Conservation (phyloP, 2,113 vertebrate genomes). For the Pagrus major region DNA sequence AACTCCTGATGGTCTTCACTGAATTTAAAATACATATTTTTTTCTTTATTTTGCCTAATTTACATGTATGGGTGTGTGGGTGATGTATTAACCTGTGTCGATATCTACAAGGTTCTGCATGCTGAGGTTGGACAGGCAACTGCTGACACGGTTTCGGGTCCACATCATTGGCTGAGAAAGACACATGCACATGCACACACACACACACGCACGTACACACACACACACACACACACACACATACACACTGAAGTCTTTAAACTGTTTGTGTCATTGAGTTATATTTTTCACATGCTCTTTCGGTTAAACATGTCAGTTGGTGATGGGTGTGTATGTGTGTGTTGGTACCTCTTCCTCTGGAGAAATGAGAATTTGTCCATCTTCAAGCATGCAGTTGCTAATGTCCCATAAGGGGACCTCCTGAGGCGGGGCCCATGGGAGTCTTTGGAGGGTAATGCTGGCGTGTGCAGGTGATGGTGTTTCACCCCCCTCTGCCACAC, state of each 20-base stretch:
- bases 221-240: not conserved
- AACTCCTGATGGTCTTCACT: not conserved
- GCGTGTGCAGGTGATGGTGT: not conserved
- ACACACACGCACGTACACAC: slow-evolving; percentile 4
- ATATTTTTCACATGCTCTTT: not conserved
- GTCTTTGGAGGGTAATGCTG: slow-evolving; percentile 31
- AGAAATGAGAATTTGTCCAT: slow-evolving; percentile 88
- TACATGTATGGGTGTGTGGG: not conserved
- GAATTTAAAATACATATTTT: not conserved
- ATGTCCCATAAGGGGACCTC: slow-evolving; percentile 91
- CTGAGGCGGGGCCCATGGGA: slow-evolving; percentile 75
- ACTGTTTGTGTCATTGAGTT: not conserved
- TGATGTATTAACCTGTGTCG: slow-evolving; percentile 72
- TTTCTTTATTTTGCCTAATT: not conserved
- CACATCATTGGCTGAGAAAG: slow-evolving; percentile 72
- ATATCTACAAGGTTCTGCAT: slow-evolving; percentile 74
- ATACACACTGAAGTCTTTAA: not conserved
- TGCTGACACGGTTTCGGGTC: slow-evolving; percentile 80
- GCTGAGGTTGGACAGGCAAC: slow-evolving; percentile 78
- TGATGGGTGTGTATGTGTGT: not conserved
- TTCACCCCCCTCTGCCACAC: slow-evolving; percentile 46
- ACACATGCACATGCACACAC: slow-evolving; percentile 28
- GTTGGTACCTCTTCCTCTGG: slow-evolving; percentile 89
- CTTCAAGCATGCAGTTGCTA: slow-evolving; percentile 85
- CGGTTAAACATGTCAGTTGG: not conserved